Evolutionary conservation across 2,888 invertebrate species (phyloP).

Genomic region (Lasioglossum morio): DNA sequence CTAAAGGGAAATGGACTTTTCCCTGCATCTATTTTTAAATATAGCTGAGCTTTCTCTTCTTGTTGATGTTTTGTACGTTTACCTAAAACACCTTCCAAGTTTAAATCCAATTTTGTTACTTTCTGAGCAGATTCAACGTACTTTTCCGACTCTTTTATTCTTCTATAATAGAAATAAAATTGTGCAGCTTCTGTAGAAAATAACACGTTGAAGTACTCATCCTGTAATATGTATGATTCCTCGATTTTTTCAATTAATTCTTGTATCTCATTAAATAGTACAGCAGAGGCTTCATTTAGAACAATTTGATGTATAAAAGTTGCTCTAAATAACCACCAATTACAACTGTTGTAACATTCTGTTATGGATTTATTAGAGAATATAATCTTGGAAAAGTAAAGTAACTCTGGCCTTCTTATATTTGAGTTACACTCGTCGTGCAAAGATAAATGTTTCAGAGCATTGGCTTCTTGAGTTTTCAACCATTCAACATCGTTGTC

Average conservation of each 20-base stretch:
- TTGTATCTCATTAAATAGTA: constrained; percentile 88
- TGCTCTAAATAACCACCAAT: constrained; percentile 89
- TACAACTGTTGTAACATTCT: constrained; percentile 85
- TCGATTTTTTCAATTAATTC: constrained; percentile 84
- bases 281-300: constrained; percentile 90
- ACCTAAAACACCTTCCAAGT: constrained; percentile 92
- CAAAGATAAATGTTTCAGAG: constrained; percentile 79
- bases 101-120: constrained; percentile 88
- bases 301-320: constrained; percentile 91
- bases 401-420: constrained; percentile 75
- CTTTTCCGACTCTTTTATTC: constrained; percentile 89
- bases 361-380: constrained; percentile 81
- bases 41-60: constrained; percentile 92
- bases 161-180: constrained; percentile 90
- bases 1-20: constrained; percentile 84
- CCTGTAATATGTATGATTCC: constrained; percentile 51
- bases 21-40: constrained; percentile 88
- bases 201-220: constrained; percentile 78
- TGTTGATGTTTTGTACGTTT: constrained; percentile 96
- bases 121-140: constrained; percentile 88
- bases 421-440: constrained; percentile 82
- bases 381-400: constrained; percentile 83
- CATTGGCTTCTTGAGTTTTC: constrained; percentile 69
- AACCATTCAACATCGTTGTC: constrained; percentile 77
- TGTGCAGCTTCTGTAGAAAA: constrained; percentile 88